Base-by-base conservation (phyloP, 30 jellyfish, hydroid and myxozoan species). In the Rhopilema esculentum region DNA sequence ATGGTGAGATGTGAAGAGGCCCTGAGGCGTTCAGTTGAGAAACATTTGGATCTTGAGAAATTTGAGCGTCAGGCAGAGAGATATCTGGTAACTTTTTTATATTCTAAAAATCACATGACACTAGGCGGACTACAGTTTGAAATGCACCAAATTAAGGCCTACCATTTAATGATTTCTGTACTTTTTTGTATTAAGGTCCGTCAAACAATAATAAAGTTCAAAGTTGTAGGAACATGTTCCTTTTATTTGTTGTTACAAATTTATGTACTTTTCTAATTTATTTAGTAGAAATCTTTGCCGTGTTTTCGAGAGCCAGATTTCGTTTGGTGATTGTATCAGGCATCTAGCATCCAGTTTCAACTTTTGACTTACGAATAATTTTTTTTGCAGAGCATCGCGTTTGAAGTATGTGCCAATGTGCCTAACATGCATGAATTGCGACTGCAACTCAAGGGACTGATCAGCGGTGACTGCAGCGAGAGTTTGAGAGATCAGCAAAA, bases 1-100 rank as follows among this genome's bases (percentile, higher is more conserved):
- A 66, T 91, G 85, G 87, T 78, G 27, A 50, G 22, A 20, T 84
- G 95, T 66, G 97, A 91, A 30, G 92, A 83, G 25, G 85, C 67
- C 52, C 52, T 85, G 49, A 22, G 91, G 28, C 79, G 53, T 18
- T 72, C 19, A 53, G 16, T 72, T 1, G 92, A 91, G 49, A 1
- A 20, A 1, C 22, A 27, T 0, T 30, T 69, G 66, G 33, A 33
- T 31, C 88, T 72, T 63, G 88, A 68, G 49, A 74, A 69, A 68
- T 32, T 87, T 40, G 82, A 52, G 48, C 29, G 32, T 7, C 62
- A 53, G 16, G 66, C 84, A 0, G 49, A 51, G 19, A 64, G 52
- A 75, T 48, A 64, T 20, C 24, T 85, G 94, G 94, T 66, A 74
- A 16, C 79, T 49, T 77, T 17, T 16, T 15, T 1, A 20, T 26